phyloP scores from a whole-genome alignment of 2,888 invertebrate genomes.

The Dolomedes plantarius region DNA sequence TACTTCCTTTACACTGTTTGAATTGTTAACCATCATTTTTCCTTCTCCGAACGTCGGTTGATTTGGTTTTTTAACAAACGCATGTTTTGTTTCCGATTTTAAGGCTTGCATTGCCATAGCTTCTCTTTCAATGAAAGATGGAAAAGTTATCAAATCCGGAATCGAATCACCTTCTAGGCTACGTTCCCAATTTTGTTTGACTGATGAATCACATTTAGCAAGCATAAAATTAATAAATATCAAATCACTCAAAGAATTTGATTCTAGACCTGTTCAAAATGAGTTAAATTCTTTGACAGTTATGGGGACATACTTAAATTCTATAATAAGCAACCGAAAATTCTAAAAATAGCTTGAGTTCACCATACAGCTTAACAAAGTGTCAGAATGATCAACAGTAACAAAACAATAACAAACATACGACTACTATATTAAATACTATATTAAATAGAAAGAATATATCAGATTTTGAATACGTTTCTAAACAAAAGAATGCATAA shows the following conservation, averaged over 20 bases:
- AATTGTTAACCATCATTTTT: constrained; percentile 1
- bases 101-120: background rate
- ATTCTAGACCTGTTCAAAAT: no score
- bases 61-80: background rate
- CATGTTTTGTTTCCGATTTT: background rate
- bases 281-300: no score
- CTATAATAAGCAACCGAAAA: no score
- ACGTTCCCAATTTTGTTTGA: constrained; percentile 7
- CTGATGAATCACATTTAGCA: background rate
- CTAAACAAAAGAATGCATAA: no score
- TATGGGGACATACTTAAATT: no score
- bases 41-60: background rate
- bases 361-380: no score
- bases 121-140: background rate
- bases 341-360: no score
- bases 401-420: no score
- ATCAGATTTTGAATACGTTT: no score
- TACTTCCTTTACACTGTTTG: constrained; percentile 7
- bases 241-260: background rate
- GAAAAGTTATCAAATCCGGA: background rate
- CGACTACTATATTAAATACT: no score
- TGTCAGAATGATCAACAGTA: no score
- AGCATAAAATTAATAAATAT: background rate
- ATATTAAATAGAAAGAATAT: no score
- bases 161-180: constrained; percentile 11